Conservation (phyloP, 1,140 invertebrate genomes). For the Pseudomyrmex pallidus region DNA sequence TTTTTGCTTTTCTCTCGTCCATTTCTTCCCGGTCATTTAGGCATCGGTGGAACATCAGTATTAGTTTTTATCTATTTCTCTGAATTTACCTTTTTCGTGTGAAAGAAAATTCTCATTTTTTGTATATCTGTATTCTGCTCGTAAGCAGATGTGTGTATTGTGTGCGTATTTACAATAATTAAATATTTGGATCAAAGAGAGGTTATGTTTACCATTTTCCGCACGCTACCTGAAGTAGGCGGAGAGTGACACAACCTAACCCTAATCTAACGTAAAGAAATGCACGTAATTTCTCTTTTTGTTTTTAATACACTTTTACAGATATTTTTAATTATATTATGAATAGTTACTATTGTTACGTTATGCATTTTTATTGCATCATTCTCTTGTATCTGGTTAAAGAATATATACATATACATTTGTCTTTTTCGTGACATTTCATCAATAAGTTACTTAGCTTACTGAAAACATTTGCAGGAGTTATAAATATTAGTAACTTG, state of each 20-base stretch:
- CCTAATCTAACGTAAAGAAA: too few species aligned
- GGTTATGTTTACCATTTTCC: slow-evolving; percentile 25
- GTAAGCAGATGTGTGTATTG: not conserved
- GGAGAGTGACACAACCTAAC: slow-evolving; percentile 56
- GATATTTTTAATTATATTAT: not conserved
- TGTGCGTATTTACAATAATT: not conserved
- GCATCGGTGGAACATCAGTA: not conserved
- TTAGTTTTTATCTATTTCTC: slow-evolving; percentile 28
- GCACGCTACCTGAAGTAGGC: not conserved
- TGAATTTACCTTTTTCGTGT: not conserved
- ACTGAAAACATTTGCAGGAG: slow-evolving; percentile 64
- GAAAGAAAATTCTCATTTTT: not conserved
- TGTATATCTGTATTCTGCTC: not conserved
- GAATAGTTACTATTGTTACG: not conserved
- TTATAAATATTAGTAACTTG: slow-evolving; percentile 70
- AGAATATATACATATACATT: not conserved
- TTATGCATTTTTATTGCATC: slow-evolving; percentile 1
- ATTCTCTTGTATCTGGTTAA: not conserved
- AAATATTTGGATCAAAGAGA: not conserved
- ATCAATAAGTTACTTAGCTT: not conserved
- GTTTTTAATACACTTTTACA: slow-evolving; percentile 1
- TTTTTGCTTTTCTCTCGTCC: too few species aligned
- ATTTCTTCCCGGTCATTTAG: too few species aligned
- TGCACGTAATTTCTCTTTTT: not conserved
- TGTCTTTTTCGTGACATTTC: not conserved